Evolutionary conservation across 2,113 vertebrate species (phyloP).

Genomic region (Conger conger): DNA sequence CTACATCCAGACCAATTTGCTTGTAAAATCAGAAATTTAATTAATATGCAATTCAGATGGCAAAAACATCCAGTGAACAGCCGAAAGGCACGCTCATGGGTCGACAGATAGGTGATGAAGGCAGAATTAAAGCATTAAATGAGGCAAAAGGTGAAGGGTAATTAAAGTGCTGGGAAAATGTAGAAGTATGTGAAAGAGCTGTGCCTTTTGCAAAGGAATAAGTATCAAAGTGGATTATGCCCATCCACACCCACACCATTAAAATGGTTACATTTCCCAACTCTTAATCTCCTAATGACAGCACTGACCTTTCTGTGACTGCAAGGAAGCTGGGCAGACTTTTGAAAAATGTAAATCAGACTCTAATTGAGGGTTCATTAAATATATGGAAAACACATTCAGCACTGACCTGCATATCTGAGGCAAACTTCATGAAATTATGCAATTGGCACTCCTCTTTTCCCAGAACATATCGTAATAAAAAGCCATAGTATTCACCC

Average conservation of each 20-base stretch:
- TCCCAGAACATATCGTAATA: conserved; percentile 13
- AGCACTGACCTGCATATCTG: conserved; percentile 8
- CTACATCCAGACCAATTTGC: background rate
- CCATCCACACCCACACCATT: conserved; percentile 22
- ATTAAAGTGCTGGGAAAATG: background rate
- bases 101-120: background rate
- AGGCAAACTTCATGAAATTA: conserved; percentile 19
- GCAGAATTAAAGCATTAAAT: background rate
- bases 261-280: conserved; percentile 34
- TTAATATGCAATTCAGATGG: background rate
- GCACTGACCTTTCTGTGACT: conserved; percentile 30
- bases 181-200: background rate
- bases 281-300: conserved; percentile 39
- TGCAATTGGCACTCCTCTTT: background rate
- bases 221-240: conserved; percentile 12
- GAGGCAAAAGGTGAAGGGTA: background rate
- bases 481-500: background rate
- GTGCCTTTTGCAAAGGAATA: background rate
- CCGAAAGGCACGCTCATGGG: background rate
- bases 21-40: background rate
- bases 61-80: background rate
- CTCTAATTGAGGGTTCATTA: conserved; percentile 38
- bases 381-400: conserved; percentile 19
- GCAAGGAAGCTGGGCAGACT: conserved; percentile 34
- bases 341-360: conserved; percentile 40